Percentiles rank a stretch among this genome's conserved stretches.
These are phyloP conservation scores for Tupaia chinensis DNA, from an alignment of 2,113 vertebrate species.

Conservation along the genomic window DNA sequence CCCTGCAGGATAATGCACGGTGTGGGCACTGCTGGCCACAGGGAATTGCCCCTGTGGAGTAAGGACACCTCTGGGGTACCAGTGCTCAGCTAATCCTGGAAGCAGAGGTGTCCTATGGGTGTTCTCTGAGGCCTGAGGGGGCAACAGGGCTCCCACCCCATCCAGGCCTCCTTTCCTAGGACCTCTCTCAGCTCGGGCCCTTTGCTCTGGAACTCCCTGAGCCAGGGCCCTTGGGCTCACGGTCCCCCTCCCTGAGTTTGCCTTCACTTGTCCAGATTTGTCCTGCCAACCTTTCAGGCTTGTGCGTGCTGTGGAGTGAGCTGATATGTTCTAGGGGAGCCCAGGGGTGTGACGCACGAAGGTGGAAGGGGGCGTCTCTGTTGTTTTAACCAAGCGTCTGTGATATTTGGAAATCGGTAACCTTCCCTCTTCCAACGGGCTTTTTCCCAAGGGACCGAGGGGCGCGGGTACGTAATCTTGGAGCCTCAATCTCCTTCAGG, in stretches of 20 bases:
- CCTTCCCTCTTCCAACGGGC: slow-evolving; percentile 72
- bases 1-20: not conserved
- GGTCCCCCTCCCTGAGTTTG: not conserved
- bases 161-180: not conserved
- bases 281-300: slow-evolving; percentile 68
- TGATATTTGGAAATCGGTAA: slow-evolving; percentile 84
- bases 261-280: slow-evolving; percentile 82
- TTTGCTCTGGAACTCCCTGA: not conserved
- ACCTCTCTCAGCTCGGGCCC: not conserved
- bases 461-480: slow-evolving; percentile 80
- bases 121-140: not conserved
- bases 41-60: not conserved
- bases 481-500: slow-evolving; percentile 87
- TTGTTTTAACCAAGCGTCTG: slow-evolving; percentile 84
- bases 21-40: too few species aligned
- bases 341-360: not conserved
- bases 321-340: not conserved
- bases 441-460: slow-evolving; percentile 83
- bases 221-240: not conserved
- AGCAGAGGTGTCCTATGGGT: not conserved
- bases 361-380: slow-evolving; percentile 18
- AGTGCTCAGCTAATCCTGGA: not conserved
- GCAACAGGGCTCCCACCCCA: not conserved
- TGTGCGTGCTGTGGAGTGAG: slow-evolving; percentile 73
- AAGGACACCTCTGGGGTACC: not conserved